Percentiles rank a stretch among this genome's conserved stretches.
phyloP scores from a whole-genome alignment of 2,888 invertebrate genomes.

The Drosophila anomelani region DNA sequence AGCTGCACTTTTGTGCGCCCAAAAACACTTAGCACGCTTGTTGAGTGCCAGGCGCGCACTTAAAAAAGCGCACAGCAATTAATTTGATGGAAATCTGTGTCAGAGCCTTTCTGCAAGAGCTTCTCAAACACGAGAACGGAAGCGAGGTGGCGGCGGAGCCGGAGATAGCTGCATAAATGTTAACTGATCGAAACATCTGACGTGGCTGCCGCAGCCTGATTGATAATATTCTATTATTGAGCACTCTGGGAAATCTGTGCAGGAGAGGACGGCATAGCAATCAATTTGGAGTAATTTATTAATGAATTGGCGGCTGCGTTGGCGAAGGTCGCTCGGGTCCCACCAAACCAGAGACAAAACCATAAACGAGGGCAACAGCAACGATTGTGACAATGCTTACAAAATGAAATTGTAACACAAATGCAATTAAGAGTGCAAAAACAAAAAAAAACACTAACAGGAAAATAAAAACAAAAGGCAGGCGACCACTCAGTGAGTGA shows the following conservation, averaged over 20 bases:
- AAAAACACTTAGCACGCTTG: constrained; percentile 71
- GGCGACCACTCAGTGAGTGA: constrained; percentile 8
- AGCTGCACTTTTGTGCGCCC: constrained; percentile 61
- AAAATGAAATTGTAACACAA: constrained; percentile 74
- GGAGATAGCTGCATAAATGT: constrained; percentile 31
- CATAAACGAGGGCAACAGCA: constrained; percentile 28
- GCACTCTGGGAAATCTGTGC: constrained; percentile 24
- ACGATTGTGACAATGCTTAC: constrained; percentile 44
- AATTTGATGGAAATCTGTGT: constrained; percentile 76
- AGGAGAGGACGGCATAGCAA: constrained; percentile 2
- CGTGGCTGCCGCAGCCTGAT: neutral
- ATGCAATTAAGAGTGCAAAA: constrained; percentile 61
- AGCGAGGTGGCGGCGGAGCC: constrained; percentile 9
- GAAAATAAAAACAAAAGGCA: constrained; percentile 44
- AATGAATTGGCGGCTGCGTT: constrained; percentile 38
- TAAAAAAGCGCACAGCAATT: constrained; percentile 65
- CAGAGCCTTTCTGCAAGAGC: constrained; percentile 53
- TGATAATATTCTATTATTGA: constrained; percentile 14
- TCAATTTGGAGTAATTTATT: constrained; percentile 42
- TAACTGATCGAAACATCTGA: constrained; percentile 20
- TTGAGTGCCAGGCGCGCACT: constrained; percentile 54
- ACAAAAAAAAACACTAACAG: constrained; percentile 46
- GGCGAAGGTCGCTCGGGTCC: constrained; percentile 30
- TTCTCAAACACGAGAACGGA: constrained; percentile 33
- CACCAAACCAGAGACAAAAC: constrained; percentile 17